Conservation (phyloP, 2,888 invertebrate genomes). For the Dicyrtomina minuta region DNA sequence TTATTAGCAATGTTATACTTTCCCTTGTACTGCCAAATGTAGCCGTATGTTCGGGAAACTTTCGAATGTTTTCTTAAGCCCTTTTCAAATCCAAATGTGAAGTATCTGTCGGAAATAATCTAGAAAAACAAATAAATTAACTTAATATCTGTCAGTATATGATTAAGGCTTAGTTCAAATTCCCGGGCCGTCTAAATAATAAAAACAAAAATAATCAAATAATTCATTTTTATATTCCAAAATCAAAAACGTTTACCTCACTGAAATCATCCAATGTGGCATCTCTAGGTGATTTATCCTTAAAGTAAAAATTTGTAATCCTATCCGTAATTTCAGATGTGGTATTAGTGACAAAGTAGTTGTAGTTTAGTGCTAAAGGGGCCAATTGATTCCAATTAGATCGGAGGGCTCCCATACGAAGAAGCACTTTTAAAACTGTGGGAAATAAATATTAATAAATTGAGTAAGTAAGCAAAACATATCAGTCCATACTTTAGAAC, state of each 20-base stretch:
- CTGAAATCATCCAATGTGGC: constrained; percentile 23
- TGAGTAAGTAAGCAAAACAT: no score
- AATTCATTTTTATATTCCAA: no score
- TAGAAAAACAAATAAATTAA: not conserved
- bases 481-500: not conserved
- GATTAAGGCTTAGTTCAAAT: no score
- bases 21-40: constrained; percentile 42
- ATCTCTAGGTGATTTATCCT: constrained; percentile 25
- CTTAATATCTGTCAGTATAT: no score
- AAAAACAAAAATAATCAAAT: no score
- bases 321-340: constrained; percentile 22
- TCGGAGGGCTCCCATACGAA: constrained; percentile 14
- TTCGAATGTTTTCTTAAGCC: constrained; percentile 28
- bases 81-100: constrained; percentile 23
- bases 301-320: constrained; percentile 34
- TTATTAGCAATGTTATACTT: constrained; percentile 44
- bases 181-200: no score
- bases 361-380: constrained; percentile 29
- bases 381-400: constrained; percentile 32
- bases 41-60: constrained; percentile 43
- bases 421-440: constrained; percentile 16
- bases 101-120: constrained; percentile 22
- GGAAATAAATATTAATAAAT: not conserved
- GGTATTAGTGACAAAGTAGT: constrained; percentile 15
- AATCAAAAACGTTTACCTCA: constrained; percentile 13